Percentiles rank a stretch among this genome's conserved stretches.
phyloP scores from a whole-genome alignment of 2,888 invertebrate species.

The Nebria brevicollis region DNA sequence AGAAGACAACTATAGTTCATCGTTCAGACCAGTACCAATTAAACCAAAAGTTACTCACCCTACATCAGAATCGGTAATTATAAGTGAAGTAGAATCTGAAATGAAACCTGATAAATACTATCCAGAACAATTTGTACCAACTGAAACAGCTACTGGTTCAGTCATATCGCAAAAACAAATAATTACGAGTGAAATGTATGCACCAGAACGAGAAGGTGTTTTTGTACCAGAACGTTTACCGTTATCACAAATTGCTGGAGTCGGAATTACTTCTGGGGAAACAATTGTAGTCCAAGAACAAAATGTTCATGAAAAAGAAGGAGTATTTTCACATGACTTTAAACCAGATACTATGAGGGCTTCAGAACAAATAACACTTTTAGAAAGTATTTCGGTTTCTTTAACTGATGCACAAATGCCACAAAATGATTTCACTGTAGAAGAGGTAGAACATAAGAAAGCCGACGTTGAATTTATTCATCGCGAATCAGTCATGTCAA shows the following conservation, averaged over 20 bases:
- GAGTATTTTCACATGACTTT: slow-evolving; percentile 63
- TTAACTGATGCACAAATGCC: slow-evolving; percentile 74
- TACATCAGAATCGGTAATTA: slow-evolving; percentile 71
- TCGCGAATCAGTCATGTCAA: slow-evolving; percentile 70
- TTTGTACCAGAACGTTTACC: slow-evolving; percentile 70
- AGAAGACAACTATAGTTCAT: slow-evolving; percentile 68
- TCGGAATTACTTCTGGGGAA: slow-evolving; percentile 71
- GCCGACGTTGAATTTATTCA: slow-evolving; percentile 72
- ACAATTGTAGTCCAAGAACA: slow-evolving; percentile 68
- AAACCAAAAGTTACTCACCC: slow-evolving; percentile 72
- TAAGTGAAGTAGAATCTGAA: slow-evolving; percentile 76
- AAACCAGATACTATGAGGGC: slow-evolving; percentile 63
- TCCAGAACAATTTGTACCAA: slow-evolving; percentile 81
- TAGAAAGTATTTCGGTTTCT: slow-evolving; percentile 70
- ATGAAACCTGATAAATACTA: slow-evolving; percentile 81
- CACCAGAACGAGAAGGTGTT: slow-evolving; percentile 76
- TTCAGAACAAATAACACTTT: slow-evolving; percentile 64
- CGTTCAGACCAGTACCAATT: slow-evolving; percentile 63
- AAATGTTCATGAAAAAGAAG: slow-evolving; percentile 74
- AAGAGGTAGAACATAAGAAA: slow-evolving; percentile 64
- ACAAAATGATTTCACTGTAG: slow-evolving; percentile 68
- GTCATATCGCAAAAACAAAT: slow-evolving; percentile 74
- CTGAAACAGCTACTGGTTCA: slow-evolving; percentile 76
- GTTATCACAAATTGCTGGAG: slow-evolving; percentile 69
- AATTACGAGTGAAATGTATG: slow-evolving; percentile 71